A percentile compares a stretch with the other conserved stretches of the same genome.
Conservation (phyloP, 1,140 invertebrate genomes). For the Drosophila dunni region DNA sequence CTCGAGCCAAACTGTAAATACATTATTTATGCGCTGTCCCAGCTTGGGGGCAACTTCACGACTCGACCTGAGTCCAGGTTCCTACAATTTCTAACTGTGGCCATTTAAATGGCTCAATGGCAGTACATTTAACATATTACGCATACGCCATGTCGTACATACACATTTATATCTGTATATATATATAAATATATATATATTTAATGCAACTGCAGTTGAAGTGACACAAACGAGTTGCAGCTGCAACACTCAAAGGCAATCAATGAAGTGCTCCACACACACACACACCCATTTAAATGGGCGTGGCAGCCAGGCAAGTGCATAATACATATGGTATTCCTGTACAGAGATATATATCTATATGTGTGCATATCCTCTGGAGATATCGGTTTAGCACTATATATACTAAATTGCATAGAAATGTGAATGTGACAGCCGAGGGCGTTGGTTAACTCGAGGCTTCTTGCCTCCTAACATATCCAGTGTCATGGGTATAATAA, state of each 20-base stretch:
- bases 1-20: constrained; percentile 56
- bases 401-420: constrained; percentile 50
- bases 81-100: constrained; percentile 17
- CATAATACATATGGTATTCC: constrained; percentile 2
- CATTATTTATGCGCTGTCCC: constrained; percentile 41
- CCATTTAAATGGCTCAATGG: constrained; percentile 39
- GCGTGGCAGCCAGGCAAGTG: constrained; percentile 42
- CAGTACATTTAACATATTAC: constrained; percentile 52
- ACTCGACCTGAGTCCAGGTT: neutral
- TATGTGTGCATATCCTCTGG: constrained; percentile 21
- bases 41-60: neutral
- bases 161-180: neutral
- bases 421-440: constrained; percentile 53
- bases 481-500: too few relatives aligned
- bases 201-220: constrained; percentile 45
- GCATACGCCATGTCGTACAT: constrained; percentile 42
- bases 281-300: neutral
- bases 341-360: neutral
- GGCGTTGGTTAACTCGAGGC: constrained; percentile 34
- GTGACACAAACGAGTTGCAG: constrained; percentile 53
- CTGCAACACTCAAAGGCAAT: constrained; percentile 64
- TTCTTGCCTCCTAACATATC: neutral
- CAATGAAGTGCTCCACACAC: constrained; percentile 55
- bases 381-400: constrained; percentile 52
- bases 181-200: constrained; percentile 12